These are phyloP conservation scores for Drosophila kepulauana DNA, from an alignment of 1,140 invertebrate genomes.

Conservation along the genomic window DNA sequence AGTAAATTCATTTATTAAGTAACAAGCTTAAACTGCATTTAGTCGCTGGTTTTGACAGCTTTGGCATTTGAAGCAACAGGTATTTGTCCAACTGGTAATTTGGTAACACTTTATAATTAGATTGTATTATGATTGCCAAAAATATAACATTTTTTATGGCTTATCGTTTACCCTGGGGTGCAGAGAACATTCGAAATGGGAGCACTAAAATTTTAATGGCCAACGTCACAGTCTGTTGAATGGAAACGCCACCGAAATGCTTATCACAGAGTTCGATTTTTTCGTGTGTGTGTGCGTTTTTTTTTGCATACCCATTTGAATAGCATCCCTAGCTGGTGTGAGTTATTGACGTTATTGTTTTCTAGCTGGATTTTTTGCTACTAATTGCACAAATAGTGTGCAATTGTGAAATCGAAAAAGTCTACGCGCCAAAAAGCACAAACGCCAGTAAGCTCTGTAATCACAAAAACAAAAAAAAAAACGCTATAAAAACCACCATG, in stretches of 20 bases:
- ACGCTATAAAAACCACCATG: background rate
- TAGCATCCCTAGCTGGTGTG: background rate
- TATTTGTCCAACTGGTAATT: background rate
- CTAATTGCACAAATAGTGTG: slow-evolving; percentile 52
- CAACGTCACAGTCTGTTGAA: slow-evolving; percentile 21
- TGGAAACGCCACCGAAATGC: slow-evolving; percentile 25
- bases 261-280: slow-evolving; percentile 5
- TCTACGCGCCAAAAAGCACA: slow-evolving; percentile 76
- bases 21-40: slow-evolving; percentile 15
- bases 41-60: slow-evolving; percentile 7
- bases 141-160: slow-evolving; percentile 18
- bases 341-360: slow-evolving; percentile 24
- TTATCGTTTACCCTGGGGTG: slow-evolving; percentile 14
- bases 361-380: background rate
- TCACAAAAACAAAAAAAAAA: slow-evolving; percentile 5
- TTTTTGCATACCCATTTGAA: background rate
- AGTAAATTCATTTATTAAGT: background rate
- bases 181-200: slow-evolving; percentile 14
- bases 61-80: slow-evolving; percentile 1
- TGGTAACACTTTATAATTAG: slow-evolving; percentile 30
- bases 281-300: background rate
- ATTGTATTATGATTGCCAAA: slow-evolving; percentile 42
- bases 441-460: slow-evolving; percentile 43
- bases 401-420: slow-evolving; percentile 65
- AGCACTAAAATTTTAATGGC: slow-evolving; percentile 23